Base-by-base conservation (phyloP, 2,888 invertebrate species). In the Drosophila limbata region DNA sequence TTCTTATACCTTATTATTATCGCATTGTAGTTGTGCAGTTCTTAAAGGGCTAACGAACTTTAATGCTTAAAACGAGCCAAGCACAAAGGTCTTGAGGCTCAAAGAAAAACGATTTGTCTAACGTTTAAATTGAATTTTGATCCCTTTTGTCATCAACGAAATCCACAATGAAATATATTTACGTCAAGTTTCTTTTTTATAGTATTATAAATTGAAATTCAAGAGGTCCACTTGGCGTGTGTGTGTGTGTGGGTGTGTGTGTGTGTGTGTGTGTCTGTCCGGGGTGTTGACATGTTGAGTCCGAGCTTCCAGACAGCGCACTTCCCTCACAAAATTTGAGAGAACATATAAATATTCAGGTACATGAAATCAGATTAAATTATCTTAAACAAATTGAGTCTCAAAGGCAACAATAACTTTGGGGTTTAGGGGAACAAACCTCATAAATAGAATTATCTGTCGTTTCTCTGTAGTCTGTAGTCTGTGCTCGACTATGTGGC, bases 91-190 rank as follows among this genome's bases (percentile, higher is more conserved):
- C 42, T 64, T 44, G 3, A 17, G 44, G 35, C 42, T 21, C 15
- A 57, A 33, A 42, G 51, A 72, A 81, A 83, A 77, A 56, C 80
- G 79, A 81, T 91, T 91, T 79, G 80, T 81, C 78, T 89, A 90
- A 77, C 84, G 84, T 89, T 89, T 77, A 91, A 91, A 91, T 91
- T 86, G 88, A 91, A 91, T 91, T 91, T 77, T 74, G 78, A 85
- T 91, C 85, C 91, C 90, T 88, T 90, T 91, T 90, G 88, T 89
- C 57, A 51, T 28, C 25, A 51, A 50, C 45, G 52, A 51, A 53
- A 60, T 56, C 40, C 44, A 61, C 59, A 63, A 79, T 55, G 50
- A 21, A 40, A 53, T 79, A 77, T 57, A 69, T 56, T 60, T 68
- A 63, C 25, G 56, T 59, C 56, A 55, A 69, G 57, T 74, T 55